A percentile compares a stretch with the other conserved stretches of the same genome.
phyloP scores from a whole-genome alignment of 1,140 invertebrate species.

The Nasonia vitripennis region DNA sequence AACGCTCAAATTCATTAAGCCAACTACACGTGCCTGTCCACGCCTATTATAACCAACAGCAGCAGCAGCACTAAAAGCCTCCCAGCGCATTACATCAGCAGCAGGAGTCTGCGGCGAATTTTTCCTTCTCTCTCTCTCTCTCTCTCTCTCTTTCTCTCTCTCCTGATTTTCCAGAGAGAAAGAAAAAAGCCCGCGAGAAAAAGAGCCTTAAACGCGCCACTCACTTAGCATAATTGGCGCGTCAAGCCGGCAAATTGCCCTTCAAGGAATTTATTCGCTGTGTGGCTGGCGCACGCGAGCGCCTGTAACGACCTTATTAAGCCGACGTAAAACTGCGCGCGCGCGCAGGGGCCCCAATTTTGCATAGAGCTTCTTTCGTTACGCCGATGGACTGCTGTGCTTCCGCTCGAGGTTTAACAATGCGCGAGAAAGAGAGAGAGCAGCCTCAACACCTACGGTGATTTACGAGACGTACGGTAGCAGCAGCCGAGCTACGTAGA shows the following conservation, averaged over 20 bases:
- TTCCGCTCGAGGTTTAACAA: constrained; percentile 36
- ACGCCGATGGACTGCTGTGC: constrained; percentile 38
- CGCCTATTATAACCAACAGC: background rate
- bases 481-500: background rate
- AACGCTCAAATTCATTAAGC: background rate
- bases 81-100: background rate
- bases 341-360: constrained; percentile 30
- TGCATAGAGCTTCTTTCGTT: constrained; percentile 45
- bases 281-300: background rate
- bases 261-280: constrained; percentile 41
- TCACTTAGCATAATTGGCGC: constrained; percentile 48
- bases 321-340: constrained; percentile 33
- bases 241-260: constrained; percentile 47
- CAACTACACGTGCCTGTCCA: background rate
- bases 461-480: constrained; percentile 61
- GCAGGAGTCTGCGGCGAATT: background rate
- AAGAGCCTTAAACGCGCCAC: constrained; percentile 10
- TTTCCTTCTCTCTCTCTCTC: background rate
- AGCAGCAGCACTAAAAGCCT: background rate
- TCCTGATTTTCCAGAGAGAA: background rate
- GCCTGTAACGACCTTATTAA: constrained; percentile 44
- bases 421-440: constrained; percentile 18
- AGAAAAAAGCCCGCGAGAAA: background rate
- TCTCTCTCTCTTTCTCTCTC: too few relatives aligned
- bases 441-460: constrained; percentile 62